Conservation (phyloP, 23 tunicate species). For the Ascidia mentula region DNA sequence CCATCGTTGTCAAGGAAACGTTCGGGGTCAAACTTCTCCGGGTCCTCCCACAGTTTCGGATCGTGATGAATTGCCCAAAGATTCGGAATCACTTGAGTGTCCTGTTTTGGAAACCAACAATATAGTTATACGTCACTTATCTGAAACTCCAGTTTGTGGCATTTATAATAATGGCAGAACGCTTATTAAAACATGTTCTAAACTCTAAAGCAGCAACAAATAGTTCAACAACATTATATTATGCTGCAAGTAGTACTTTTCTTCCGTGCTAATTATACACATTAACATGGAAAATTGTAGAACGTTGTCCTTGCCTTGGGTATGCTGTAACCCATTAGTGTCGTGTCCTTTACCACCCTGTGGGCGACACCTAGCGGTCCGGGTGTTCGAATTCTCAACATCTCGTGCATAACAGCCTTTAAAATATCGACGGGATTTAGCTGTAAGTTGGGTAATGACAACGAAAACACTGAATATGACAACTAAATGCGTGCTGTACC, state of each 20-base stretch:
- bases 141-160: too few species aligned
- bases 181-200: too few species aligned
- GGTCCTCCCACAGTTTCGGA: slow-evolving; percentile 39
- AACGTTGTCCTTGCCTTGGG: too few species aligned
- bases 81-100: slow-evolving; percentile 22
- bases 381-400: slow-evolving; percentile 41
- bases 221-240: too few species aligned
- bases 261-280: neutral
- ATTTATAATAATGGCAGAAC: too few species aligned
- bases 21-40: slow-evolving; percentile 45
- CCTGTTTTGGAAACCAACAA: neutral
- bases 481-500: slow-evolving; percentile 3
- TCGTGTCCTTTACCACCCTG: slow-evolving; percentile 26
- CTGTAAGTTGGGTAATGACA: neutral
- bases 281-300: neutral
- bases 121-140: too few species aligned
- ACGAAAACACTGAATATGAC: neutral
- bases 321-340: slow-evolving; percentile 36
- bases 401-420: slow-evolving; percentile 51
- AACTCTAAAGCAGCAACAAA: too few species aligned
- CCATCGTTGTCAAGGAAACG: slow-evolving; percentile 44
- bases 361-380: slow-evolving; percentile 52
- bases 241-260: too few species aligned
- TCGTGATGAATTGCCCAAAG: slow-evolving; percentile 51
- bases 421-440: neutral